Percentiles rank a stretch among this genome's conserved stretches.
phyloP scores from a whole-genome alignment of 2,797 vertebrate species.

The Miichthys miiuy region DNA sequence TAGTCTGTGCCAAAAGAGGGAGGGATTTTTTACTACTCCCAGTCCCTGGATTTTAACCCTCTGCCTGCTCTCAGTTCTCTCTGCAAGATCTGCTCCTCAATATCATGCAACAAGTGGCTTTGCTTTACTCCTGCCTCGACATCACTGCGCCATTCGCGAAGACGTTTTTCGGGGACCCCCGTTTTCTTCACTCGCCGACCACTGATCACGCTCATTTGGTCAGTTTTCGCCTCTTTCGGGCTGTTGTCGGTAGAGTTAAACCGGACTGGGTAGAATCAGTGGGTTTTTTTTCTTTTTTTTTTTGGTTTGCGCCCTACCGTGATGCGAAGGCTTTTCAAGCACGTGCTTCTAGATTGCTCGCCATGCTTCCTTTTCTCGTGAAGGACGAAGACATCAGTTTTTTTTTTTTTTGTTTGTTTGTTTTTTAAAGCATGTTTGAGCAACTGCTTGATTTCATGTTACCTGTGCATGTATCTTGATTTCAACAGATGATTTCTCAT shows the following conservation, averaged over 20 bases:
- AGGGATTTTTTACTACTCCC: slow-evolving; percentile 88
- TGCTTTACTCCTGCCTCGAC: slow-evolving; percentile 58
- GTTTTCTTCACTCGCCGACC: slow-evolving; percentile 14
- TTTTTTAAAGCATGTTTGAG: slow-evolving; percentile 43
- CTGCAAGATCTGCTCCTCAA: slow-evolving; percentile 69
- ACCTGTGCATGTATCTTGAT: slow-evolving; percentile 63
- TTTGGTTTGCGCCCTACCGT: slow-evolving; percentile 29
- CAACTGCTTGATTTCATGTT: slow-evolving; percentile 60
- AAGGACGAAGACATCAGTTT: slow-evolving; percentile 71
- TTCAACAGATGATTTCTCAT: slow-evolving; percentile 54
- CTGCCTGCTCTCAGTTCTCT: slow-evolving; percentile 77
- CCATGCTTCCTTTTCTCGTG: slow-evolving; percentile 55
- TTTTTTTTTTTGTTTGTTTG: slow-evolving; percentile 22
- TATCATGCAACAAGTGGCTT: slow-evolving; percentile 84
- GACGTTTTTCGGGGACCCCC: slow-evolving; percentile 37
- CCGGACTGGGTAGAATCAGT: slow-evolving; percentile 33
- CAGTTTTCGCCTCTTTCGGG: slow-evolving; percentile 29
- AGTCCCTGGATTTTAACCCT: slow-evolving; percentile 88
- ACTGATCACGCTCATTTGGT: background rate
- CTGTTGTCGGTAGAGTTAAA: slow-evolving; percentile 44
- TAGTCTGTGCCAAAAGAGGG: slow-evolving; percentile 89
- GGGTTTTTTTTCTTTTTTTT: background rate
- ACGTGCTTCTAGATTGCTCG: slow-evolving; percentile 55
- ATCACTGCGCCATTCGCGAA: slow-evolving; percentile 56
- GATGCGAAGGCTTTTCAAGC: slow-evolving; percentile 46